Conservation (phyloP, 2,888 invertebrate species). For the Hanleya hanleyi region DNA sequence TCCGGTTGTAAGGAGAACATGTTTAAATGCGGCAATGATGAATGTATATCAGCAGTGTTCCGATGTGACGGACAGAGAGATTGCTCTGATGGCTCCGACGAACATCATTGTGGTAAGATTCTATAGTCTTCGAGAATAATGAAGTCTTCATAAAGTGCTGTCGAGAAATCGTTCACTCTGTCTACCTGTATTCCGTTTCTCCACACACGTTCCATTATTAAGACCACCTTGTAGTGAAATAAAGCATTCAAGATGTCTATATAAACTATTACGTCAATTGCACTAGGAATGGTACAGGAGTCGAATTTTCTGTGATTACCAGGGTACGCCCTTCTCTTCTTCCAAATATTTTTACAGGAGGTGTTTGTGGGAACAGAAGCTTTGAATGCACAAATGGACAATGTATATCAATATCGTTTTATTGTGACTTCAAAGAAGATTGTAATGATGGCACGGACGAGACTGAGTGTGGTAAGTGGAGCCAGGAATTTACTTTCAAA, state of each 20-base stretch:
- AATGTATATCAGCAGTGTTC: conserved; percentile 26
- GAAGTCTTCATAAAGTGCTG: too few relatives aligned
- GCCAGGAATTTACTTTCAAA: too few relatives aligned
- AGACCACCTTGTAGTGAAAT: too few relatives aligned
- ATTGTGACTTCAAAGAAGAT: conserved; percentile 39
- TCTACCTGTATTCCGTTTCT: too few relatives aligned
- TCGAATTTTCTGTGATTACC: too few relatives aligned
- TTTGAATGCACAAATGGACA: conserved; percentile 61
- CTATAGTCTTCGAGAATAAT: not conserved
- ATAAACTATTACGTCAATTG: too few relatives aligned
- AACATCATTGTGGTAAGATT: conserved; percentile 50
- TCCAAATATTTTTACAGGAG: conserved; percentile 41
- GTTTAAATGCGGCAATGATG: conserved; percentile 31
- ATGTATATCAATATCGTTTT: conserved; percentile 48
- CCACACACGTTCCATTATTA: too few relatives aligned
- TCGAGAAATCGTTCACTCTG: too few relatives aligned
- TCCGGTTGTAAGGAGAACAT: too few relatives aligned
- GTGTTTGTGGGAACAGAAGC: conserved; percentile 48
- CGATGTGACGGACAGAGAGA: conserved; percentile 58
- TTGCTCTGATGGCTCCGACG: conserved; percentile 65
- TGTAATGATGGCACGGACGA: conserved; percentile 39
- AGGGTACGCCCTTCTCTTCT: too few relatives aligned
- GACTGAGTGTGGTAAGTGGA: conserved; percentile 27
- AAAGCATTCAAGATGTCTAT: too few relatives aligned
- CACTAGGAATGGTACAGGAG: too few relatives aligned